These are phyloP conservation scores for Cossypha polioptera DNA, from an alignment of 2,797 vertebrate genomes.

Conservation along the genomic window DNA sequence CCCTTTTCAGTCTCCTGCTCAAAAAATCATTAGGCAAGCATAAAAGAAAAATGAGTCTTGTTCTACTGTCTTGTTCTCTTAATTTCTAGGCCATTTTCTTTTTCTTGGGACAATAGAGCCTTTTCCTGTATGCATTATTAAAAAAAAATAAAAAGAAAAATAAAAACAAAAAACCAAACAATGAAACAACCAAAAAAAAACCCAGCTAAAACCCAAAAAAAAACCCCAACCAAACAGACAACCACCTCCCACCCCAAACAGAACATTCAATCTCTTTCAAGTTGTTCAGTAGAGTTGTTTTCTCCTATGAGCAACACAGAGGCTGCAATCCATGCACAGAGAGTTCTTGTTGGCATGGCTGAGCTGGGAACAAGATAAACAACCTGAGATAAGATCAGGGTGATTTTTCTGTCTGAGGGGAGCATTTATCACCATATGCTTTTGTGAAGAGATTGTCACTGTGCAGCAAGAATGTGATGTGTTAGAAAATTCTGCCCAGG, in stretches of 20 bases:
- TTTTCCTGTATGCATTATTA: not conserved
- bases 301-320: not conserved
- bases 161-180: too few relatives aligned
- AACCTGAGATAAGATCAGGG: not conserved
- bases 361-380: not conserved
- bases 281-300: not conserved
- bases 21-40: not conserved
- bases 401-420: not conserved
- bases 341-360: not conserved
- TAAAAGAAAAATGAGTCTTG: not conserved
- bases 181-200: too few relatives aligned
- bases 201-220: not conserved
- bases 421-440: not conserved
- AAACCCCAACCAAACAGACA: not conserved
- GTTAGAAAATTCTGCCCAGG: not conserved
- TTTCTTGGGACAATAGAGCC: not conserved
- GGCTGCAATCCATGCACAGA: not conserved
- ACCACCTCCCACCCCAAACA: not conserved
- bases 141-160: too few relatives aligned
- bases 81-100: not conserved
- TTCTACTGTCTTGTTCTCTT: not conserved
- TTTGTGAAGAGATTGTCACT: not conserved
- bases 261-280: not conserved
- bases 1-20: not conserved
- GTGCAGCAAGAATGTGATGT: not conserved